A percentile compares a stretch with the other conserved stretches of the same genome.
phyloP scores from a whole-genome alignment of 2,113 vertebrate genomes.

The Pterocles burchelli region DNA sequence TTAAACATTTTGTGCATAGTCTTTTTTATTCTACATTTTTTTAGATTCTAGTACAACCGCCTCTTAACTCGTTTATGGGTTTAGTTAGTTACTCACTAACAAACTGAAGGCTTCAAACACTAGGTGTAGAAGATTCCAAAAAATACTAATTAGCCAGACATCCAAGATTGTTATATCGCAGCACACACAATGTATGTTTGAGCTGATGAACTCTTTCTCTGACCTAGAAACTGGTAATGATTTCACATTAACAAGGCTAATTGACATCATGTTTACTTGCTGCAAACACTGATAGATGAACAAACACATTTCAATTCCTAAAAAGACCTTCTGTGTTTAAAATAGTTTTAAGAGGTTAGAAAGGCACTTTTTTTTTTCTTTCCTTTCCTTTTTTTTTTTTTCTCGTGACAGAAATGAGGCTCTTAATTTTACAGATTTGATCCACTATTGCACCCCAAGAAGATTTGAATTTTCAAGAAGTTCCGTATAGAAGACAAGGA shows the following conservation, averaged over 20 bases:
- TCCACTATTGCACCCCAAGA: background rate
- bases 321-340: conserved; percentile 12
- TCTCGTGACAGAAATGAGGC: background rate
- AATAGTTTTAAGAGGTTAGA: conserved; percentile 8
- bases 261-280: conserved; percentile 64
- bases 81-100: background rate
- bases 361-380: background rate
- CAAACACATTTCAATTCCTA: conserved; percentile 48
- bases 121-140: background rate
- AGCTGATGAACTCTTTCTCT: conserved; percentile 52
- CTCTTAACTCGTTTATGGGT: background rate
- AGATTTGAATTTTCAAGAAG: background rate
- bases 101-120: background rate
- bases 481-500: background rate
- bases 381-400: background rate
- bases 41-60: background rate
- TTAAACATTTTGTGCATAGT: fast-evolving
- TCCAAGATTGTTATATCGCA: background rate
- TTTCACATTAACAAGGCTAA: conserved; percentile 66
- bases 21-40: background rate
- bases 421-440: background rate
- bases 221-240: conserved; percentile 15
- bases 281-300: conserved; percentile 55
- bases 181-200: background rate
- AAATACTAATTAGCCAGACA: background rate